phyloP scores from a whole-genome alignment of 2,888 invertebrate genomes.

The Girardia tigrina region DNA sequence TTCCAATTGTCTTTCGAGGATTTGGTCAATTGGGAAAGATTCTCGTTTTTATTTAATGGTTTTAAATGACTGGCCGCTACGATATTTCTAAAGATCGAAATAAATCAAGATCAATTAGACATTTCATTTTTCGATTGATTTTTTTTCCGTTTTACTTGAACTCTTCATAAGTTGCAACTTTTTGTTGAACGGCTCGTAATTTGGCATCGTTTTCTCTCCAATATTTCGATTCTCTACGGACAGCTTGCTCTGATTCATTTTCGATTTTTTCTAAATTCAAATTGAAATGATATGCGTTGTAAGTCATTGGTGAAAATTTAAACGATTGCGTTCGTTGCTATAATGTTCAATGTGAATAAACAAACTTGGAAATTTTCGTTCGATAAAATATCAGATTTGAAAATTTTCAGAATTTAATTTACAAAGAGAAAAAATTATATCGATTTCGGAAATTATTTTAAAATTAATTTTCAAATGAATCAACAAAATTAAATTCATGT shows the following conservation, averaged over 20 bases:
- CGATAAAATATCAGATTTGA: too few relatives aligned
- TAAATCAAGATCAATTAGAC: too few relatives aligned
- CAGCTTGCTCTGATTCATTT: constrained; percentile 56
- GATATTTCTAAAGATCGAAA: constrained; percentile 59
- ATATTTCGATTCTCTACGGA: constrained; percentile 62
- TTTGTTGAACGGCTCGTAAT: constrained; percentile 60
- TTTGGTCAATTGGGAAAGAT: constrained; percentile 38
- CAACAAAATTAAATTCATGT: too few relatives aligned
- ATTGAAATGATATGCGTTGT: neutral
- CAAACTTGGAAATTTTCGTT: too few relatives aligned
- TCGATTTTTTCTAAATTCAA: constrained; percentile 57
- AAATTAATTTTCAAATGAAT: too few relatives aligned
- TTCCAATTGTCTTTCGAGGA: neutral
- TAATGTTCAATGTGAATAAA: too few relatives aligned
- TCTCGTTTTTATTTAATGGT: constrained; percentile 58
- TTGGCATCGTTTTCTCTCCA: constrained; percentile 67
- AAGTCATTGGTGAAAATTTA: too few relatives aligned
- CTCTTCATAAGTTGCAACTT: constrained; percentile 65
- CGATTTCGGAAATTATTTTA: too few relatives aligned
- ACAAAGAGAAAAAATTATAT: too few relatives aligned
- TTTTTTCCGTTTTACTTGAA: constrained; percentile 61
- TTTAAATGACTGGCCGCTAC: constrained; percentile 65
- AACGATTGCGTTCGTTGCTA: too few relatives aligned
- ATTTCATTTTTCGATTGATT: too few relatives aligned
- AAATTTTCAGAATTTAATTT: too few relatives aligned